Conservation (phyloP, 2,888 invertebrate species). For the Lasioglossum pauxillum region DNA sequence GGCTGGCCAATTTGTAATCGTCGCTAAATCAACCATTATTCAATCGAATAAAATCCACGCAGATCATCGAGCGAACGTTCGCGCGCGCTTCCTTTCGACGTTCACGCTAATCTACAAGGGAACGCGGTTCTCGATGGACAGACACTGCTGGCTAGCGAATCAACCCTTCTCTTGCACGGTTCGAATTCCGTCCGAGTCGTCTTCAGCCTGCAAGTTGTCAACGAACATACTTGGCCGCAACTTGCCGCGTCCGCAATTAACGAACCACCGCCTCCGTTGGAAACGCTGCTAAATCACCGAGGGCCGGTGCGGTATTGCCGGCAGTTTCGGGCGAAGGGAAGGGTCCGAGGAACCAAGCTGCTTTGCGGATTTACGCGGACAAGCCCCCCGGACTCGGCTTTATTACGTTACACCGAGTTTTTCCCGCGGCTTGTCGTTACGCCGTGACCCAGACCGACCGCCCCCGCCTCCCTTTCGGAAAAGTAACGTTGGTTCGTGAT, state of each 20-base stretch:
- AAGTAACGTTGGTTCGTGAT: conserved; percentile 46
- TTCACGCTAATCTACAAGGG: not conserved
- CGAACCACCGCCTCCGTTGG: conserved; percentile 56
- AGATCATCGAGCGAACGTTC: conserved; percentile 13
- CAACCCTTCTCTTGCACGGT: not conserved
- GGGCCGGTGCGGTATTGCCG: conserved; percentile 41
- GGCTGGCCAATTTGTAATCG: conserved; percentile 54
- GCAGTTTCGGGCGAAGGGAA: conserved; percentile 51
- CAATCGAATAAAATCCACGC: conserved; percentile 43
- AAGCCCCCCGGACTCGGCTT: conserved; percentile 71
- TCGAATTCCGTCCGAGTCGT: not conserved
- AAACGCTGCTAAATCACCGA: conserved; percentile 71
- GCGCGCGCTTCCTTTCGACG: not conserved
- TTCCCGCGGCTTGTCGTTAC: conserved; percentile 71
- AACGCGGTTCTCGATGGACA: not conserved
- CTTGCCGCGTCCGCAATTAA: conserved; percentile 80
- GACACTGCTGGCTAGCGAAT: not conserved
- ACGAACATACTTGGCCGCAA: conserved; percentile 49
- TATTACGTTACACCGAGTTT: conserved; percentile 81
- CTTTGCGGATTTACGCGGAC: conserved; percentile 75
- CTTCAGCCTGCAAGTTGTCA: not conserved
- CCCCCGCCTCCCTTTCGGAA: conserved; percentile 4
- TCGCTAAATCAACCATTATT: conserved; percentile 51
- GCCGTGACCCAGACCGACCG: conserved; percentile 33
- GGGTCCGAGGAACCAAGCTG: conserved; percentile 63